Conservation (phyloP, 2,888 invertebrate species). For the Drosophila barbarae region DNA sequence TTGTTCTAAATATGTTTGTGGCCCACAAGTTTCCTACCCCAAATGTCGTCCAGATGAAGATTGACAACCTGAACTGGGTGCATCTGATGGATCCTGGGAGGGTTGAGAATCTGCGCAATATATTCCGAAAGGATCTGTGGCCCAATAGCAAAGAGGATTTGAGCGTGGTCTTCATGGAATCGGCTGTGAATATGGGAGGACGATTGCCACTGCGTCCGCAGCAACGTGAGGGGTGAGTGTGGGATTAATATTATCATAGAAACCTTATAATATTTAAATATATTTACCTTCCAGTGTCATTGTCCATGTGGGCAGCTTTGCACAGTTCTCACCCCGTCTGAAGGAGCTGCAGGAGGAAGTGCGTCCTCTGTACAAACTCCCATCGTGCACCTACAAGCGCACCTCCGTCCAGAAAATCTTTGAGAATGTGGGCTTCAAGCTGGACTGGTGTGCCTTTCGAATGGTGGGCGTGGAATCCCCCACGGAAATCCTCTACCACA, state of each 20-base stretch:
- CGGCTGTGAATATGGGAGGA: conserved; percentile 91
- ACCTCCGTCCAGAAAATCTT: conserved; percentile 92
- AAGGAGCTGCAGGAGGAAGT: conserved; percentile 86
- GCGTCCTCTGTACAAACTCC: conserved; percentile 87
- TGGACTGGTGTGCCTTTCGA: conserved; percentile 95
- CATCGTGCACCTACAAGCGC: conserved; percentile 91
- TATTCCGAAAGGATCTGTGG: conserved; percentile 90
- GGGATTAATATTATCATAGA: background rate
- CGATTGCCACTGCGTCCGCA: conserved; percentile 89
- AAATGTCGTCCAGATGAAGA: conserved; percentile 91
- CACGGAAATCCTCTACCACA: conserved; percentile 78
- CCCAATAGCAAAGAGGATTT: conserved; percentile 86
- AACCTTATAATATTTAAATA: background rate
- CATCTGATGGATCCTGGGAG: conserved; percentile 88
- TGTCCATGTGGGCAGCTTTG: conserved; percentile 88
- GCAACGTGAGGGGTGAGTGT: conserved; percentile 89
- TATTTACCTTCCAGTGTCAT: conserved; percentile 82
- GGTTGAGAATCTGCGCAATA: conserved; percentile 87
- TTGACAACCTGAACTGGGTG: conserved; percentile 93
- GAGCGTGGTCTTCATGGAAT: conserved; percentile 90
- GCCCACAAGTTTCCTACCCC: conserved; percentile 85
- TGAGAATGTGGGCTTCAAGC: conserved; percentile 86
- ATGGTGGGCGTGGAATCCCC: conserved; percentile 82
- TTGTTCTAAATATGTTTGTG: conserved; percentile 84
- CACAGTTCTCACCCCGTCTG: conserved; percentile 84